These are phyloP conservation scores for Tenualosa ilisha DNA, from an alignment of 2,797 vertebrate species.

Conservation along the genomic window DNA sequence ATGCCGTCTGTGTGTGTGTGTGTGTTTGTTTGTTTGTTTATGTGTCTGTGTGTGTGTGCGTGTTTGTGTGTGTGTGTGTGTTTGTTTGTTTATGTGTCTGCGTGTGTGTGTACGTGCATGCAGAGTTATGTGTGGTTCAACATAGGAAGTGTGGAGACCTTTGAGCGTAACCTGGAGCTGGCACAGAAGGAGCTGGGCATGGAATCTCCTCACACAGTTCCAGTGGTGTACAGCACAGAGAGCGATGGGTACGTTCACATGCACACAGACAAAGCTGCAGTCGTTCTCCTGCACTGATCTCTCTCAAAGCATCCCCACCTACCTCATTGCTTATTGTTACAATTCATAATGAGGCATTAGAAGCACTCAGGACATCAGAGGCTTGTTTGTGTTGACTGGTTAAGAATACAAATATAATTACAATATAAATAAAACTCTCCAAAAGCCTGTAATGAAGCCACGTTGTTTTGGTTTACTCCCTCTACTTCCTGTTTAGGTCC, in stretches of 20 bases:
- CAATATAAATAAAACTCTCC: not conserved
- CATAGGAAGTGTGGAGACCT: conserved; percentile 70
- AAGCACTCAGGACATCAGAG: not conserved
- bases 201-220: conserved; percentile 50
- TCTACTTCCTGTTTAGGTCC: conserved; percentile 55
- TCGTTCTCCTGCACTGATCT: not conserved
- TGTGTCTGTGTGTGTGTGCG: not conserved
- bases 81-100: not conserved
- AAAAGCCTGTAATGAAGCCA: not conserved
- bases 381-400: not conserved
- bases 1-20: not conserved
- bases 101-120: not conserved
- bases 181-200: conserved; percentile 66
- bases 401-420: not conserved
- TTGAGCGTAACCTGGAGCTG: conserved; percentile 68
- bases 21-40: not conserved
- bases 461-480: not conserved
- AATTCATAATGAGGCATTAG: not conserved
- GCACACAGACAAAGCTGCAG: not conserved
- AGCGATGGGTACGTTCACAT: conserved; percentile 62
- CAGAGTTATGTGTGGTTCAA: conserved; percentile 71
- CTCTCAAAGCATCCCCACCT: not conserved
- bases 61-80: conserved; percentile 10
- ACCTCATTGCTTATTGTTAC: not conserved
- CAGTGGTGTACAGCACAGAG: conserved; percentile 62